A percentile compares a stretch with the other conserved stretches of the same genome.
phyloP scores from a whole-genome alignment of 2,888 invertebrate species.

The Pseudococcus longispinus region DNA sequence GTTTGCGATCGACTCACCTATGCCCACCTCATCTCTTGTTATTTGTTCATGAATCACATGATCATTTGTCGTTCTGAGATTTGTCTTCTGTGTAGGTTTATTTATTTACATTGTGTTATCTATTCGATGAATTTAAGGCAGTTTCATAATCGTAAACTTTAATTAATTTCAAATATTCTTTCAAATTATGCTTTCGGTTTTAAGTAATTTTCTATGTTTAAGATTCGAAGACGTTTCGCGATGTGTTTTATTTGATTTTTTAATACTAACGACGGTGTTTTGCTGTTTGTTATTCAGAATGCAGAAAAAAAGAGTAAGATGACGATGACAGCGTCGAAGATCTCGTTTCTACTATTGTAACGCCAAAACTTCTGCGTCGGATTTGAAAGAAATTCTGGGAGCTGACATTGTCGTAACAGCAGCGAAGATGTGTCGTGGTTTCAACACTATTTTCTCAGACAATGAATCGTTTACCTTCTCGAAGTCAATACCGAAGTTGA shows the following conservation, averaged over 20 bases:
- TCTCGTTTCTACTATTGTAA: slow-evolving; percentile 72
- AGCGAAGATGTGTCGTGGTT: slow-evolving; percentile 69
- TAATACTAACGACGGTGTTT: background rate
- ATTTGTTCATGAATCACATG: no score
- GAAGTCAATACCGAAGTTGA: slow-evolving; percentile 64
- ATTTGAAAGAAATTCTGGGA: slow-evolving; percentile 71
- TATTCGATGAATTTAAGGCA: no score
- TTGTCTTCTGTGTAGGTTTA: no score
- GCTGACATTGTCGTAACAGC: slow-evolving; percentile 65
- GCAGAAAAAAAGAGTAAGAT: slow-evolving; percentile 59
- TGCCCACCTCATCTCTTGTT: no score
- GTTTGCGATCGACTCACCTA: no score
- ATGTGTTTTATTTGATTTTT: background rate
- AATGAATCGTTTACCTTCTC: slow-evolving; percentile 75
- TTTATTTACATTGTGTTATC: no score
- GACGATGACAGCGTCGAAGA: slow-evolving; percentile 71
- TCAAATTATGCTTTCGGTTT: no score
- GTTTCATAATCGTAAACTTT: no score
- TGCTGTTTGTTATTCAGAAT: slow-evolving; percentile 3
- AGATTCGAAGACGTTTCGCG: background rate
- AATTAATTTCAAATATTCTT: no score
- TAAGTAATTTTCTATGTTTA: no score
- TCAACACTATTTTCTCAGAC: slow-evolving; percentile 77
- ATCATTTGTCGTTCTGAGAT: no score
- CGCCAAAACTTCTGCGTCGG: slow-evolving; percentile 71